Evolutionary conservation across 53 echinoderm and acorn worm species (phyloP), one percentile per base, ranked within the genome.

Genomic region (Paracentrotus lividus): DNA sequence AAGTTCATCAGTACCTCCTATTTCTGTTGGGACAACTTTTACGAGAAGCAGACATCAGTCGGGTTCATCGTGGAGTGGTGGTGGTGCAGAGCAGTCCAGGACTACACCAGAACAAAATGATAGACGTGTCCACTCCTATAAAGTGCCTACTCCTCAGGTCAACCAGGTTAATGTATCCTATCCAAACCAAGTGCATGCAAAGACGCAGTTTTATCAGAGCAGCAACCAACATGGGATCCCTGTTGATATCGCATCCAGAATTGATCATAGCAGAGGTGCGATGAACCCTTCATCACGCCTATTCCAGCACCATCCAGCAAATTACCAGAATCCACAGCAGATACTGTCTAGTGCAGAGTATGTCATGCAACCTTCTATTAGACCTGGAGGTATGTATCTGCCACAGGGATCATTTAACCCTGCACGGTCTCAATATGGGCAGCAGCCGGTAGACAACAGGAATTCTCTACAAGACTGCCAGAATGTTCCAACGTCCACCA

Each of bases 251-350:
- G 27, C 33, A 26, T n/a, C 81, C 44, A 81, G 81, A 81, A n/a
- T 47, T 20, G 81, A 81, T n/a, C 45, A 10, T 33, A 81, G 14
- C 45, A 81, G 81, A 27, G 47, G n/a, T 9, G 24, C 47, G 8
- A 10, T 45, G 81, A 81, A 81, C 47, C 24, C 81, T 81, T 47
- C 90, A 29, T 90, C 90, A 90, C 68, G 72, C 51, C 90, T 90
- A 24, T 90, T 90, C 72, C 90, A 90, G 51, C 13, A 51, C 49
- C 68, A 49, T 5, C 72, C 72, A 52, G 29, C 51, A 32, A 56
- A 2, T 29, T 51, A 56, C 47, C 45, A 89, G 3, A 89, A 55
- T 57, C 56, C 32, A 4, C 87, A 56, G 7, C 87, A 87, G 33
- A 23, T 55, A 7, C n/a, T 81, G 9, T 81, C 81, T 1, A 47